Evolutionary conservation across 2,888 invertebrate genomes (phyloP), one percentile per base, ranked within the genome.

Genomic region (Ceriagrion tenellum): DNA sequence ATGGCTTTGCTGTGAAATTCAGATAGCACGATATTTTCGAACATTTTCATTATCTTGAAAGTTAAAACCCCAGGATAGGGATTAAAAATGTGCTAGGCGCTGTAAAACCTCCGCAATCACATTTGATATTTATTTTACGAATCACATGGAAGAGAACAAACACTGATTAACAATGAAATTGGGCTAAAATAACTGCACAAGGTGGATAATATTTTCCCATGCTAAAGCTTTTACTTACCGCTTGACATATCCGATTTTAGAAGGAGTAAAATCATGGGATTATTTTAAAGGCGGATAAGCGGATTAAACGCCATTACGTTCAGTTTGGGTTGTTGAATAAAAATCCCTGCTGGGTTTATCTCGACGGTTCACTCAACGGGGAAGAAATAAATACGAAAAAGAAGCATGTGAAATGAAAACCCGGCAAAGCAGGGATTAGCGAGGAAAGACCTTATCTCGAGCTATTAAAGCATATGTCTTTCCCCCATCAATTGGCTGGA

Each of bases 261-360:
- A 18, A 35, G 35, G 81, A 35, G 26, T 26, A 81, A 81, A 81
- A 35, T 35, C 81, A 81, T 16, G 81, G 35, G 81, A 81, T 81
- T 81, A 35, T 81, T 81, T 81, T 30, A 12, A 30, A 35, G 81
- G 81, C 30, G 35, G 81, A 81, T 81, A 81, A 81, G 81, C 81
- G 81, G 81, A 81, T 81, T 81, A 81, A 81, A n/a, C 35, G 16
- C 30, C 81, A 81, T 81, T 81, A 81, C 81, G 35, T 81, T 69
- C 81, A 26, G 81, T 16, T 16, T 81, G 30, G 12, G 35, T 81
- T 35, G 81, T 35, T 81, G 81, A 69, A 81, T 35, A 16, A 81
- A 81, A 81, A 30, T 30, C 81, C 74, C 16, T 4, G 16, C 4
- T 1, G 81, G 30, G 35, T 35, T 81, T 81, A 81, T 81, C 81